A percentile compares a stretch with the other conserved stretches of the same genome.
Conservation (phyloP, 2,888 invertebrate species). For the Rhagophthalmus giganteus region DNA sequence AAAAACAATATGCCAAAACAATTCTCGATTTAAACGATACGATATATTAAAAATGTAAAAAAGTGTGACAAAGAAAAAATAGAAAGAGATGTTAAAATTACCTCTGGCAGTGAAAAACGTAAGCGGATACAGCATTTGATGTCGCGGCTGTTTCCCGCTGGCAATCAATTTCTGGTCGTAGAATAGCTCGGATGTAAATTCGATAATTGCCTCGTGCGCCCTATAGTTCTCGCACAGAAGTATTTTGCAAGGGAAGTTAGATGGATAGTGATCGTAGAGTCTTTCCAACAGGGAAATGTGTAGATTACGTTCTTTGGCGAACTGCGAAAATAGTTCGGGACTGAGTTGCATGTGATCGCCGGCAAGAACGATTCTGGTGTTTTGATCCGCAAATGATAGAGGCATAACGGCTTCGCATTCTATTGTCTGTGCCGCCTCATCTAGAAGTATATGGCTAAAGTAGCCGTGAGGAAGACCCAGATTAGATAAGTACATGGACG, state of each 20-base stretch:
- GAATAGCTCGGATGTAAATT: conserved; percentile 79
- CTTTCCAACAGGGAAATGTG: conserved; percentile 77
- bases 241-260: conserved; percentile 75
- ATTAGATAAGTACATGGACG: conserved; percentile 73
- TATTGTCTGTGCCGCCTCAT: conserved; percentile 86
- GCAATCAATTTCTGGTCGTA: conserved; percentile 77
- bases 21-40: too few species aligned
- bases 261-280: conserved; percentile 75
- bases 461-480: conserved; percentile 69
- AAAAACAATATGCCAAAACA: too few species aligned
- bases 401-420: conserved; percentile 85
- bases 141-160: conserved; percentile 71
- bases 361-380: conserved; percentile 76
- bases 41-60: too few species aligned
- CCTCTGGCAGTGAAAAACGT: conserved; percentile 70
- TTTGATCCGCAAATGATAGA: conserved; percentile 69
- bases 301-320: conserved; percentile 69
- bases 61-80: too few species aligned
- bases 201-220: conserved; percentile 79
- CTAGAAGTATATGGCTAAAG: conserved; percentile 81
- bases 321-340: conserved; percentile 77
- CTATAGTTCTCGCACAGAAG: conserved; percentile 81
- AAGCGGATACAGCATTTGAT: conserved; percentile 72
- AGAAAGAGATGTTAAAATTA: too few species aligned
- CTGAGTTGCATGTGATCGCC: conserved; percentile 87